Conservation (phyloP, 2,888 invertebrate species). For the Eilema sororculum region DNA sequence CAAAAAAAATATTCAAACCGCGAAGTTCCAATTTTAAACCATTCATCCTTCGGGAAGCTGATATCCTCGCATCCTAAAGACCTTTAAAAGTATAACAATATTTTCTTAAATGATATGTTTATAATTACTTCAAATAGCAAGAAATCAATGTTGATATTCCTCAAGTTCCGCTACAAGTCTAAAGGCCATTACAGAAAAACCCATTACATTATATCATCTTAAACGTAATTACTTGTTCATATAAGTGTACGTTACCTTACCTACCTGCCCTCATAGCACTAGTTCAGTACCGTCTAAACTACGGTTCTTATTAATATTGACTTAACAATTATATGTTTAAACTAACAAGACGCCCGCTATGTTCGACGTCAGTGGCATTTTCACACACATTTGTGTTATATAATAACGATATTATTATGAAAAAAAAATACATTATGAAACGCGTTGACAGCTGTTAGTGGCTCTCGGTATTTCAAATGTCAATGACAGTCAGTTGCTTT, state of each 20-base stretch:
- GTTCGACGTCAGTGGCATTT: conserved; percentile 43
- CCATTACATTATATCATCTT: neutral
- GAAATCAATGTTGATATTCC: neutral
- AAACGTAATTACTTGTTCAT: neutral
- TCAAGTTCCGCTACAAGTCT: neutral
- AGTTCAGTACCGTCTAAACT: conserved; percentile 16
- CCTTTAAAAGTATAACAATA: neutral
- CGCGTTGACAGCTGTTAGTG: neutral
- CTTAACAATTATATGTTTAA: conserved; percentile 43
- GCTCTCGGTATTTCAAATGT: neutral
- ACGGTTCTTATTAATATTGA: conserved; percentile 37
- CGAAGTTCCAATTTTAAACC: neutral
- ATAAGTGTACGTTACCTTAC: neutral
- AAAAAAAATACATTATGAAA: neutral
- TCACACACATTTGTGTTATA: conserved; percentile 28
- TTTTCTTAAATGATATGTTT: neutral
- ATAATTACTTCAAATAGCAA: neutral
- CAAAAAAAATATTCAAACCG: neutral
- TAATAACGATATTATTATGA: neutral
- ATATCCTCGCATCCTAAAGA: no score
- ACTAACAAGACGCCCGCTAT: conserved; percentile 34
- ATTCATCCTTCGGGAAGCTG: no score
- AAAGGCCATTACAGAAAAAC: neutral
- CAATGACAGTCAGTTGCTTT: neutral
- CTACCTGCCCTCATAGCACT: conserved; percentile 32